Conservation (phyloP, 1,140 invertebrate genomes). For the Calephelis virginiensis region DNA sequence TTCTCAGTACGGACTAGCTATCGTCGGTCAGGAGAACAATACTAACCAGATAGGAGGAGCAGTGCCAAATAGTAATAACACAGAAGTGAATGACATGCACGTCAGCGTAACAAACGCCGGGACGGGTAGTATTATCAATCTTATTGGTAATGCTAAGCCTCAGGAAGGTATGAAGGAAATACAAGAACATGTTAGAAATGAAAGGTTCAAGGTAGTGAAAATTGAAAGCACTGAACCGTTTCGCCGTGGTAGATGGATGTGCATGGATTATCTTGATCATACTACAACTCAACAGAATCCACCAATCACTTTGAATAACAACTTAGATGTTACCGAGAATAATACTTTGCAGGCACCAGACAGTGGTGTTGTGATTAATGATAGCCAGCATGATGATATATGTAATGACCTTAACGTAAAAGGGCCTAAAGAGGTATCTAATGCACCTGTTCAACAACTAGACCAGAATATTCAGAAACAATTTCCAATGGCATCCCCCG, state of each 20-base stretch:
- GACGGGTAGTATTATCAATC: conserved; percentile 81
- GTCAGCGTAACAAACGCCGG: conserved; percentile 82
- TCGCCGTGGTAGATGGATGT: conserved; percentile 94
- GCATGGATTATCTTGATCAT: conserved; percentile 96
- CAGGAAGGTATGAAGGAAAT: conserved; percentile 85
- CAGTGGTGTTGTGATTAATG: conserved; percentile 74
- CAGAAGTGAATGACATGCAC: conserved; percentile 79
- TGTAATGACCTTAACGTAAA: conserved; percentile 67
- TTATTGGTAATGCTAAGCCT: conserved; percentile 80
- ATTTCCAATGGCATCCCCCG: conserved; percentile 75
- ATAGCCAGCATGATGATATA: conserved; percentile 73
- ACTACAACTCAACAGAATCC: conserved; percentile 81
- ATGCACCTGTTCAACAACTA: conserved; percentile 66
- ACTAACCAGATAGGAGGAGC: conserved; percentile 66
- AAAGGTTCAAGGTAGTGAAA: conserved; percentile 97
- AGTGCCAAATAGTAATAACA: conserved; percentile 76
- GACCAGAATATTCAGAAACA: conserved; percentile 71
- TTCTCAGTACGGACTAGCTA: conserved; percentile 89
- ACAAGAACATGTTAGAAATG: conserved; percentile 86
- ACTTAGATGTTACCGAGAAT: conserved; percentile 66
- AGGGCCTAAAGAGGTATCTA: conserved; percentile 71
- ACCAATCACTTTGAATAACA: conserved; percentile 72
- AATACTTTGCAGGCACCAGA: conserved; percentile 65
- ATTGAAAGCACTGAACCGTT: conserved; percentile 97
- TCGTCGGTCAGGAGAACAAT: conserved; percentile 81